Evolutionary conservation across 2,113 vertebrate genomes (phyloP).

Genomic region (Prinia subflava): DNA sequence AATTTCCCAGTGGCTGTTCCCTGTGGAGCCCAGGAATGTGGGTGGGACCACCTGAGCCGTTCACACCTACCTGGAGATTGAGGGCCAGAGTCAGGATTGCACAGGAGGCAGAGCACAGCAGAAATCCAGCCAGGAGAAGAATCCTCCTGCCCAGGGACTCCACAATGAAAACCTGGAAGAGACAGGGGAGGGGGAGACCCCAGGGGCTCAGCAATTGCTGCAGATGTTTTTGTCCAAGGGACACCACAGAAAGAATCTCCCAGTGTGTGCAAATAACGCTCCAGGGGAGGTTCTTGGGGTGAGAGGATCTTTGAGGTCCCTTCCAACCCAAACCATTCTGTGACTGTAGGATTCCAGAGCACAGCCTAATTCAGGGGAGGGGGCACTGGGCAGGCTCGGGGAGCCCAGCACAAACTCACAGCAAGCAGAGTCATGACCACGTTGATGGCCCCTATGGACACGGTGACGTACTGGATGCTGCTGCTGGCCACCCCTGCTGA

Average conservation of each 20-base stretch:
- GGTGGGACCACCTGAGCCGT: background rate
- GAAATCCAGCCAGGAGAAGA: conserved; percentile 86
- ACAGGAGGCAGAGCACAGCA: conserved; percentile 79
- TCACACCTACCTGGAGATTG: conserved; percentile 79
- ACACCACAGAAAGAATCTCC: background rate
- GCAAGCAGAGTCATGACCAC: conserved; percentile 84
- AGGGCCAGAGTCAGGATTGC: conserved; percentile 81
- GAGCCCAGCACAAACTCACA: conserved; percentile 65
- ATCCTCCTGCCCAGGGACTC: conserved; percentile 82
- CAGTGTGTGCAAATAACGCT: fast-evolving
- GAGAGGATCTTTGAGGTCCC: background rate
- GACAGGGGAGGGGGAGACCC: background rate
- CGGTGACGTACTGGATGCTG: conserved; percentile 85
- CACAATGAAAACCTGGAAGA: conserved; percentile 85
- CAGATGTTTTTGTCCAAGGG: background rate
- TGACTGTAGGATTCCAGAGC: background rate
- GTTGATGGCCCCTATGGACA: conserved; percentile 86
- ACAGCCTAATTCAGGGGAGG: too few species aligned
- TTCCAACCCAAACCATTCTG: background rate
- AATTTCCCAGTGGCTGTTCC: background rate
- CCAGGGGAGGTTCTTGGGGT: background rate
- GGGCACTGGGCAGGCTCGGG: fast-evolving
- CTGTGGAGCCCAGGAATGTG: background rate
- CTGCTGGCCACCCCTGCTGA: conserved; percentile 74
- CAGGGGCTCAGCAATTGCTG: background rate